Evolutionary conservation across 2,797 vertebrate genomes (phyloP).

Genomic region (Helarctos malayanus): DNA sequence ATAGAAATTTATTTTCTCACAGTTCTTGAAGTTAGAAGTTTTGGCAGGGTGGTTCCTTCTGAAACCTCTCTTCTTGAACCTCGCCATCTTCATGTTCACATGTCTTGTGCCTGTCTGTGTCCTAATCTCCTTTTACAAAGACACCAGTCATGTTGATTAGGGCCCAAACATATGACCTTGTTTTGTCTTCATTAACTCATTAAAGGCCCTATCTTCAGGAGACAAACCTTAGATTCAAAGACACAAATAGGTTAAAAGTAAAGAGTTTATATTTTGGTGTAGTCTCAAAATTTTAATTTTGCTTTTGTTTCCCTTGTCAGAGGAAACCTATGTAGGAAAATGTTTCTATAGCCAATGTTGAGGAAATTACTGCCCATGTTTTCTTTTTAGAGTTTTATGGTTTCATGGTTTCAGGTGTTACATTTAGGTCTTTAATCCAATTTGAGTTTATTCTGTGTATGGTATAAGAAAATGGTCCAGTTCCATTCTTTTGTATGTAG

Average conservation of each 20-base stretch:
- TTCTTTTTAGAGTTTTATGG: not conserved
- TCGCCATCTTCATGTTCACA: not conserved
- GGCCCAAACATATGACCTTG: not conserved
- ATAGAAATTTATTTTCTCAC: not conserved
- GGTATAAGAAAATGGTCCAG: not conserved
- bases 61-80: not conserved
- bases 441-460: not conserved
- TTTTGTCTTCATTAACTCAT: not conserved
- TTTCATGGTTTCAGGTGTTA: not conserved
- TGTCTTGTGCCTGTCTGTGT: not conserved
- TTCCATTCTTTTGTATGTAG: not conserved
- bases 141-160: not conserved
- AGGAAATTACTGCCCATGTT: not conserved
- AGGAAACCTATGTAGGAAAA: not conserved
- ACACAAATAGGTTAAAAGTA: conserved; percentile 14
- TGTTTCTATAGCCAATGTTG: not conserved
- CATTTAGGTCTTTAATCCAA: not conserved
- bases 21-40: not conserved
- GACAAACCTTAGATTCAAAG: not conserved
- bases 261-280: not conserved
- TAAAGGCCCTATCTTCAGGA: not conserved
- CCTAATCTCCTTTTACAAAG: not conserved
- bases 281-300: not conserved
- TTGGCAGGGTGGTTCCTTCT: not conserved
- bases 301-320: not conserved